A percentile compares a stretch with the other conserved stretches of the same genome.
Evolutionary conservation across 2,797 vertebrate genomes (phyloP).

Genomic region (Gephyroberyx darwinii): DNA sequence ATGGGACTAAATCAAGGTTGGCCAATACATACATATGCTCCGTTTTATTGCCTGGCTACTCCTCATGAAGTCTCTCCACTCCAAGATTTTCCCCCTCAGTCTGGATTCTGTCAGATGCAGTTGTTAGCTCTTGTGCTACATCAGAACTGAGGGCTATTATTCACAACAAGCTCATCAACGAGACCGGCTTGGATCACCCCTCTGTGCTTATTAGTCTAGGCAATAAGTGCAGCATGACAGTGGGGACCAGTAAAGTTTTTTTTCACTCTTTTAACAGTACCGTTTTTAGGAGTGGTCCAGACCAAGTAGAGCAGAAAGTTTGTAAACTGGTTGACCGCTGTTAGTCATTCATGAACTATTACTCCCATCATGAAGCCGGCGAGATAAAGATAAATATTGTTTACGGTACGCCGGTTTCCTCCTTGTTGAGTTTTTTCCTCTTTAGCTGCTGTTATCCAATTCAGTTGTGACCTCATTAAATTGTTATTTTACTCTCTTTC

Average conservation of each 20-base stretch:
- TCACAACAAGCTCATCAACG: conserved; percentile 55
- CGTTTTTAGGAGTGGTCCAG: conserved; percentile 34
- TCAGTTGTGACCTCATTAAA: background rate
- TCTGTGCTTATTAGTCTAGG: conserved; percentile 46
- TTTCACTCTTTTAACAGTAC: conserved; percentile 8
- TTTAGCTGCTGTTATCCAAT: background rate
- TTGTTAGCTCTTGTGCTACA: conserved; percentile 45
- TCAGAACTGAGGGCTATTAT: conserved; percentile 45
- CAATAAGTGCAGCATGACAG: conserved; percentile 16
- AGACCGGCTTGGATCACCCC: conserved; percentile 44
- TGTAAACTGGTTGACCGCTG: background rate
- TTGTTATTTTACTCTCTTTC: no score
- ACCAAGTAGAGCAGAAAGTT: conserved; percentile 9
- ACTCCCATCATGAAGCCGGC: background rate
- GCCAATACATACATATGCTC: conserved; percentile 66
- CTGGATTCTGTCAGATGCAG: conserved; percentile 64
- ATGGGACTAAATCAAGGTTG: conserved; percentile 44
- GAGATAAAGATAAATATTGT: background rate
- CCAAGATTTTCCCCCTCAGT: conserved; percentile 39
- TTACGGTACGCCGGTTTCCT: background rate
- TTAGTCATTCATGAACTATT: conserved; percentile 8
- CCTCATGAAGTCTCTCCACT: conserved; percentile 40
- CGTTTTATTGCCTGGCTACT: conserved; percentile 62
- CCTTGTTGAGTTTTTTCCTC: background rate
- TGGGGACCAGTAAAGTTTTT: conserved; percentile 13